Percentiles rank a stretch among this genome's conserved stretches.
Conservation (phyloP, 2,797 vertebrate species). For the Danio jaintianensis region DNA sequence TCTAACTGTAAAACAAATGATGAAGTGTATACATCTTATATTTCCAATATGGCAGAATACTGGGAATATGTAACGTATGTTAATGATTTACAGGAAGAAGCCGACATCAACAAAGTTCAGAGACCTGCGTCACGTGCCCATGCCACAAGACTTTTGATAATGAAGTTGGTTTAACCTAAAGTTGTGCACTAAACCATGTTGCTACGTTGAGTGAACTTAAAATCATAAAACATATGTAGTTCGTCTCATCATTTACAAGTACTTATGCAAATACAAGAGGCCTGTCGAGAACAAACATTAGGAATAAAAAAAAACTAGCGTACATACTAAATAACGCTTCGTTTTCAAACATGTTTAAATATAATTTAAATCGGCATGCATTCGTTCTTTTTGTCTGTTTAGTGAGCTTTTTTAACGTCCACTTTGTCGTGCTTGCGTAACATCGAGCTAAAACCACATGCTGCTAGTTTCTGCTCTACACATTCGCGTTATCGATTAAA, state of each 20-base stretch:
- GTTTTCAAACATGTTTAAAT: background rate
- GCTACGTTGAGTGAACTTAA: background rate
- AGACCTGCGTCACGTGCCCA: conserved; percentile 5
- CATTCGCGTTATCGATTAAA: background rate
- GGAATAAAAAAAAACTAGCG: background rate
- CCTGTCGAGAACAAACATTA: background rate
- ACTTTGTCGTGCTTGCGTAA: conserved; percentile 10
- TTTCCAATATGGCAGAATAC: background rate
- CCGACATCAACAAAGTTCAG: background rate
- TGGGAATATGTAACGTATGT: background rate
- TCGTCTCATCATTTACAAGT: background rate
- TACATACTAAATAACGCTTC: background rate
- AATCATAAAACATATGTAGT: background rate
- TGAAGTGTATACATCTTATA: background rate
- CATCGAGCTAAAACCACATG: conserved; percentile 15
- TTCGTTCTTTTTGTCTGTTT: background rate
- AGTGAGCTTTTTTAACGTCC: background rate
- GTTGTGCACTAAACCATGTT: background rate
- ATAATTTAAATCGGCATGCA: background rate
- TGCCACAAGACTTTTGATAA: background rate
- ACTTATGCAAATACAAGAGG: background rate
- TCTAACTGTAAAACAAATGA: conserved; percentile 73
- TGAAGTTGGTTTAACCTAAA: background rate
- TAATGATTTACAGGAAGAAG: background rate
- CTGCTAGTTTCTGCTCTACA: background rate